Evolutionary conservation across 2,888 invertebrate genomes (phyloP), one percentile per base, ranked within the genome.

Genomic region (Tetrapedia diversipes): DNA sequence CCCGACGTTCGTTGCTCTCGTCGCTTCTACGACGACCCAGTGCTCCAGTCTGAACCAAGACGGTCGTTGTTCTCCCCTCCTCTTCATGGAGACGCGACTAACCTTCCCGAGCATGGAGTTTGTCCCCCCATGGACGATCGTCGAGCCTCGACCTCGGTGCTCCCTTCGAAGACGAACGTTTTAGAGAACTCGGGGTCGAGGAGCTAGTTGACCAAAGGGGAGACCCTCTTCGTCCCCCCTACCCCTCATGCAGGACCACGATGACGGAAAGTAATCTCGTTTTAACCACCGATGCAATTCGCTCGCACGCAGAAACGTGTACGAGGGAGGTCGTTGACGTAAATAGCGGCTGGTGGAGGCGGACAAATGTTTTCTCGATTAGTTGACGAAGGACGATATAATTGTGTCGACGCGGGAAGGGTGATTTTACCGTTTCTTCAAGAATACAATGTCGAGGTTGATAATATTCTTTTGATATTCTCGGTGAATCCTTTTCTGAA

Each of bases 11-110:
- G 78, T 86, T 90, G 47, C 86, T 90, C 79, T 80, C 87, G 80
- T 85, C 87, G 69, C 86, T 90, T 79, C 84, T 90, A 77, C 88
- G 89, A 82, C 87, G 89, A 73, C 89, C 89, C 29, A 90, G 89
- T 76, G 89, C 89, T 77, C 90, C 90, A 47, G 89, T 90, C 51
- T 90, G 83, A 89, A 56, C 32, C n/a, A n/a, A 37, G n/a, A n/a
- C 32, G 24, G 14, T 6, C 43, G n/a, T 16, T 22, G n/a, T 22
- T 51, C 19, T 7, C 43, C 10, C 16, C 22, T n/a, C 10, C 16
- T 14, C 19, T 29, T 11, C 4, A 41, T 24, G 29, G 56, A 47
- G 14, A 11, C n/a, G 19, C 37, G 14, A n/a, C 14, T 16, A 22
- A 43, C 2, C 4, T 34, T 14, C 41, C 41, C 1, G 45, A 45